Base-by-base conservation (phyloP, 2,797 vertebrate species). In the Amniataba percoides region DNA sequence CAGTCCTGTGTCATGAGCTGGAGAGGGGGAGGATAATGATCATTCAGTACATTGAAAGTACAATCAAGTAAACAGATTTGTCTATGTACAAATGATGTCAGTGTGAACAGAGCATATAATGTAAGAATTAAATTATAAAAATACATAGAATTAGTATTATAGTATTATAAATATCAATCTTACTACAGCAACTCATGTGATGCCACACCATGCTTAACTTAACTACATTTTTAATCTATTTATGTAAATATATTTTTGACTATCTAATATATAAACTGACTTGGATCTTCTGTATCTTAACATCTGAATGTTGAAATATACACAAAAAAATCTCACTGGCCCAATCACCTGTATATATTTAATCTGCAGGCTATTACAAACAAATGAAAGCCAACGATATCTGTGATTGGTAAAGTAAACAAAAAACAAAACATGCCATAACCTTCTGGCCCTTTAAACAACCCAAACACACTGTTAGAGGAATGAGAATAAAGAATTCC, bases 1-100 rank as follows among this genome's bases (percentile, higher is more conserved):
- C 39, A 99, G 95, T 83, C 98, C 98, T 52, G 98, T 99, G 94
- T 99, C 98, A 53, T 99, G 98, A 93, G 98, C 98, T 99, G 91
- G 42, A 71, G 80, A 86, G 45, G 40, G 59, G 53, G 23, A 64
- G 1, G 15, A 61, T 25, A 5, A 57, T 27, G 42, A 82, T 87
- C 71, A 81, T 3, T 52, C 7, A 51, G 42, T 4, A 10, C 14
- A 68, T 12, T 10, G 19, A 25, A 45, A 55, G 25, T 11, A 55
- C 1, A 40, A 40, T 19, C 42, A 66, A 11, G 5, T 42, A 4
- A 8, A 59, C 23, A 71, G 25, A 42, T 23, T 42, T 65, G 7
- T 31, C 4, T 1, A 59, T 56, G 19, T 1, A 61, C 19, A 27
- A 46, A 6, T 46, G 36, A 16, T 25, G 1, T 59, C 39, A 34